Evolutionary conservation across 1,140 invertebrate species (phyloP).

Genomic region (Stegodyphus mimosarum): DNA sequence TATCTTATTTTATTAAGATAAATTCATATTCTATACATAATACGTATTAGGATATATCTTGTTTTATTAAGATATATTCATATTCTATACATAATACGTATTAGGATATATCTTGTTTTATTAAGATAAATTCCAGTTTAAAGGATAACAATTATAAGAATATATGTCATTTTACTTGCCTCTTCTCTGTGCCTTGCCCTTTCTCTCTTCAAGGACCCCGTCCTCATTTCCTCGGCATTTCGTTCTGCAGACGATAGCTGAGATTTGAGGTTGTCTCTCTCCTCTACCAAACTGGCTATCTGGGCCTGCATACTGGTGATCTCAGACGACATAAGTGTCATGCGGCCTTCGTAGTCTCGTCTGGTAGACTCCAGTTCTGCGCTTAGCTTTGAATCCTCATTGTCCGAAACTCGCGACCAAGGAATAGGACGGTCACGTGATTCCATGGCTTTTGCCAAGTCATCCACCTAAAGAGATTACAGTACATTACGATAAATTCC

Average conservation of each 20-base stretch:
- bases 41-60: no score
- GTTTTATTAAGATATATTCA: no score
- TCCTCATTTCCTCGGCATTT: conserved; percentile 41
- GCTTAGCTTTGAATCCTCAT: neutral
- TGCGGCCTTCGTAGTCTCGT: conserved; percentile 87
- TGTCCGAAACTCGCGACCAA: neutral
- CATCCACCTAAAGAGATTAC: conserved; percentile 76
- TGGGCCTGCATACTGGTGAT: conserved; percentile 85
- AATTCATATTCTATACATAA: no score
- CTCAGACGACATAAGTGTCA: conserved; percentile 86
- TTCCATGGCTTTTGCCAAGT: conserved; percentile 81
- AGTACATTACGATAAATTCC: no score
- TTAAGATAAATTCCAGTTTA: no score
- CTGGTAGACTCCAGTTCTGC: conserved; percentile 84
- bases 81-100: no score
- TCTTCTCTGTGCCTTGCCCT: conserved; percentile 58
- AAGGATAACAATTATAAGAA: no score
- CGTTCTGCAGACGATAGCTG: conserved; percentile 81
- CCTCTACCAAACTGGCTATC: conserved; percentile 82
- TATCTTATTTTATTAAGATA: no score
- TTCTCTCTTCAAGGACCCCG: conserved; percentile 58
- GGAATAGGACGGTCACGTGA: conserved; percentile 71
- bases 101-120: no score
- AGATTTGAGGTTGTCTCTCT: conserved; percentile 90
- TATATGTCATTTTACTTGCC: neutral